phyloP scores from a whole-genome alignment of 2,888 invertebrate species.

The Entomobrya proxima region DNA sequence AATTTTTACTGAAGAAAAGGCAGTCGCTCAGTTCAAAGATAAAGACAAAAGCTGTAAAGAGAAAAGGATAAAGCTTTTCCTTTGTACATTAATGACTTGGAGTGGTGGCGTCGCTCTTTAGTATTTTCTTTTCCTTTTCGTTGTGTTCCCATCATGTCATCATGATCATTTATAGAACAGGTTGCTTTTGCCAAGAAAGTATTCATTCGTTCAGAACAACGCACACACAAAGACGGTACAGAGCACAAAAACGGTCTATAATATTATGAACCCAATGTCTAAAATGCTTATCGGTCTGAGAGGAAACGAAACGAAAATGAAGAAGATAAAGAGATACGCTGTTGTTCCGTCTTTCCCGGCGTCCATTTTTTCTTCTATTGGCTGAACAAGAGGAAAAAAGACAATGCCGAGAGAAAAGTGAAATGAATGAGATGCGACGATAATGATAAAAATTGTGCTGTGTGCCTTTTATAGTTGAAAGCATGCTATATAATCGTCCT shows the following conservation, averaged over 20 bases:
- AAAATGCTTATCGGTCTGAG: not conserved
- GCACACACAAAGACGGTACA: not conserved
- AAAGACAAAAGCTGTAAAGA: not conserved
- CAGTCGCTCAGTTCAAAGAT: not conserved
- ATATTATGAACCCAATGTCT: too few species aligned
- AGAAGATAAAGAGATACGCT: not conserved
- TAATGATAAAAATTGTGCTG: not conserved
- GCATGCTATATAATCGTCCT: not conserved
- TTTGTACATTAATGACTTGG: not conserved
- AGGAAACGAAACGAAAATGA: not conserved
- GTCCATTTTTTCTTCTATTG: not conserved
- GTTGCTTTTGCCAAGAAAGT: constrained; percentile 54
- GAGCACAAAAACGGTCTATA: too few species aligned
- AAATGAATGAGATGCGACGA: constrained; percentile 13
- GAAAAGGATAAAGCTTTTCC: not conserved
- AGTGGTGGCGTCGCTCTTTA: constrained; percentile 27
- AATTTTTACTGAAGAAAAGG: not conserved
- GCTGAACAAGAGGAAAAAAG: not conserved
- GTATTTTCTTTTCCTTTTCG: not conserved
- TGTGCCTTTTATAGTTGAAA: not conserved
- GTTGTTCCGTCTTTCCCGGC: not conserved
- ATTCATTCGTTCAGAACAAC: constrained; percentile 21
- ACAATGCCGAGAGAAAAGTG: not conserved
- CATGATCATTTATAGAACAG: constrained; percentile 58
- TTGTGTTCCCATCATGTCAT: constrained; percentile 24